Percentiles rank a stretch among this genome's conserved stretches.
Conservation (phyloP, 1,140 invertebrate genomes). For the Drosophila murphyi region DNA sequence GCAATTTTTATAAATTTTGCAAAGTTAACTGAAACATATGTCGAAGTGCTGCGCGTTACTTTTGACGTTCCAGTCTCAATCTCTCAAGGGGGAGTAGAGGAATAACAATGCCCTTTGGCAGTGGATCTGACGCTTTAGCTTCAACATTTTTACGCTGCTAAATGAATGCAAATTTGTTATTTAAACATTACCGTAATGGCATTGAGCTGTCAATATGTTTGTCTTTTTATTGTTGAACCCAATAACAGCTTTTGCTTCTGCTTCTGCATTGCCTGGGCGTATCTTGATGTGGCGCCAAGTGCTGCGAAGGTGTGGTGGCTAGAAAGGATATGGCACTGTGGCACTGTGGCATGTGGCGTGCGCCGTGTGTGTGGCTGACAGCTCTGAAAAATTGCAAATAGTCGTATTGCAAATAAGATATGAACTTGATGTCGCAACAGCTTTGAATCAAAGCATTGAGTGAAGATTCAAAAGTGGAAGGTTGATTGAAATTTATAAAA, state of each 20-base stretch:
- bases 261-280: conserved; percentile 7
- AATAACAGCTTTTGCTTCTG: neutral
- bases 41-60: conserved; percentile 50
- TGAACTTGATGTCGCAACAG: conserved; percentile 44
- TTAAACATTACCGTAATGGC: conserved; percentile 78
- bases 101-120: conserved; percentile 11
- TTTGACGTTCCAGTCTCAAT: conserved; percentile 64
- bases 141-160: conserved; percentile 10
- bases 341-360: conserved; percentile 2
- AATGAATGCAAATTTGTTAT: conserved; percentile 81
- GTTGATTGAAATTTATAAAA: neutral
- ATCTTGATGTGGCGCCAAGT: conserved; percentile 4
- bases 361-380: conserved; percentile 55
- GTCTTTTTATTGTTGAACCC: conserved; percentile 66
- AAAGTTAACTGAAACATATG: conserved; percentile 74
- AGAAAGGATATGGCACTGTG: conserved; percentile 3
- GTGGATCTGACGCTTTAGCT: conserved; percentile 23
- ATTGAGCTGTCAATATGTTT: conserved; percentile 82
- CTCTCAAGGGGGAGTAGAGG: neutral
- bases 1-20: conserved; percentile 72
- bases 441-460: conserved; percentile 36
- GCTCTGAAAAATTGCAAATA: conserved; percentile 69
- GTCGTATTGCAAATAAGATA: conserved; percentile 50
- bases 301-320: conserved; percentile 5
- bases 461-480: neutral